These are phyloP conservation scores for Caenorhabditis sinica DNA, from an alignment of 2,888 invertebrate genomes.

Conservation along the genomic window DNA sequence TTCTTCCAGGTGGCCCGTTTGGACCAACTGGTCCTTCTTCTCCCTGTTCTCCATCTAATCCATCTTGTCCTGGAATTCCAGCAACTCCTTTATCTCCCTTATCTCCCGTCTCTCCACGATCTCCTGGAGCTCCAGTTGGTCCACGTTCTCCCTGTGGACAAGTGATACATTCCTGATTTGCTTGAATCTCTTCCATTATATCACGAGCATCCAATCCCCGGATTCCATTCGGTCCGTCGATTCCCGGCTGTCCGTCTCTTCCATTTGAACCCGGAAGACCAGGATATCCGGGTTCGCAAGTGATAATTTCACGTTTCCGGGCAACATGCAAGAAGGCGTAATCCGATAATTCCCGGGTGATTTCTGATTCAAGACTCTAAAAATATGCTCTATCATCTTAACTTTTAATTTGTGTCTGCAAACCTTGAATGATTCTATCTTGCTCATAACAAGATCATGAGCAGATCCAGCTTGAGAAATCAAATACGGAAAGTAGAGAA, in stretches of 20 bases:
- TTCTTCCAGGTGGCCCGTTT: constrained; percentile 63
- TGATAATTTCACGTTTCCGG: constrained; percentile 26
- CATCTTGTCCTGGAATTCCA: constrained; percentile 65
- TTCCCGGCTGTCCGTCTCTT: constrained; percentile 63
- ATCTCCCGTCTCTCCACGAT: constrained; percentile 66
- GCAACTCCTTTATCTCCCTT: constrained; percentile 71
- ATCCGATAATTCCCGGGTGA: constrained; percentile 47
- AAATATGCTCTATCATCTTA: neutral
- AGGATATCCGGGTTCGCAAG: constrained; percentile 59
- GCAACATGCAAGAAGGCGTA: constrained; percentile 45
- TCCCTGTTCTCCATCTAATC: constrained; percentile 67
- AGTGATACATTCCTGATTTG: constrained; percentile 77
- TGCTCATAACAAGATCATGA: constrained; percentile 48
- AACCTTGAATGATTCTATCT: constrained; percentile 57
- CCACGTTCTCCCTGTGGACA: constrained; percentile 75
- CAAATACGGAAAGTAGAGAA: constrained; percentile 61
- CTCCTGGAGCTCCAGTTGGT: constrained; percentile 73
- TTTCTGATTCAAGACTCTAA: constrained; percentile 52
- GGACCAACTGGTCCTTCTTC: constrained; percentile 69
- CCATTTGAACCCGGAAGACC: constrained; percentile 63
- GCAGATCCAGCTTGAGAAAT: constrained; percentile 60
- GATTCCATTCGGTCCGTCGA: constrained; percentile 70
- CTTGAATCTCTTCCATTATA: constrained; percentile 79
- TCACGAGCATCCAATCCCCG: constrained; percentile 79
- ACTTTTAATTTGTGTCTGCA: neutral